Conservation (phyloP, 2,888 invertebrate genomes). For the Melieria picta region DNA sequence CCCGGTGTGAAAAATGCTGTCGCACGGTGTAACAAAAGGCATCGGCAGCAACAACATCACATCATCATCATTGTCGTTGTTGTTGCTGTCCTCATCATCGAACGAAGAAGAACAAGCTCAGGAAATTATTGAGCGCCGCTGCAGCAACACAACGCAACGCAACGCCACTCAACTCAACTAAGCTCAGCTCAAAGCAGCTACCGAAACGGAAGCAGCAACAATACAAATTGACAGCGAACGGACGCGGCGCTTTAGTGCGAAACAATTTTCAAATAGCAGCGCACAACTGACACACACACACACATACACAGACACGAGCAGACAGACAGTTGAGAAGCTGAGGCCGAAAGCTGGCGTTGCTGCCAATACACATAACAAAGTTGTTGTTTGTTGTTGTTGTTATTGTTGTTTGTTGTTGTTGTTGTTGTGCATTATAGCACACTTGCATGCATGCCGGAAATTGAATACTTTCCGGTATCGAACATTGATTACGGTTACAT, state of each 20-base stretch:
- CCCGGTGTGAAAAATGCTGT: no score
- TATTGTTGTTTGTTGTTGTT: background rate
- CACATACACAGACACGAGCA: no score
- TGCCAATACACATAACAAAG: background rate
- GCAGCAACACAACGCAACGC: background rate
- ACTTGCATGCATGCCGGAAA: constrained; percentile 47
- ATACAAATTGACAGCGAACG: constrained; percentile 26
- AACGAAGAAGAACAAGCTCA: no score
- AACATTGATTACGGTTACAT: constrained; percentile 52
- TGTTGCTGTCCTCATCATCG: no score
- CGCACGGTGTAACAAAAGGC: no score
- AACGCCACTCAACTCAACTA: background rate
- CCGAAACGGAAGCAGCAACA: constrained; percentile 27
- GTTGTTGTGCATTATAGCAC: background rate
- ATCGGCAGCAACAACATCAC: background rate
- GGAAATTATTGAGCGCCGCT: no score
- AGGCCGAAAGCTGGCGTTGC: no score
- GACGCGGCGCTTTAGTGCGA: constrained; percentile 12
- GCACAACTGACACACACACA: no score
- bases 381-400: constrained; percentile 6
- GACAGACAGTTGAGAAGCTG: no score
- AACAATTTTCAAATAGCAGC: constrained; percentile 13
- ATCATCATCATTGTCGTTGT: no score
- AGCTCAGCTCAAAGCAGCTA: constrained; percentile 1
- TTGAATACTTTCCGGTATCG: constrained; percentile 60